Base-by-base conservation (phyloP, 2,113 vertebrate genomes). In the Cyanoliseus patagonus region DNA sequence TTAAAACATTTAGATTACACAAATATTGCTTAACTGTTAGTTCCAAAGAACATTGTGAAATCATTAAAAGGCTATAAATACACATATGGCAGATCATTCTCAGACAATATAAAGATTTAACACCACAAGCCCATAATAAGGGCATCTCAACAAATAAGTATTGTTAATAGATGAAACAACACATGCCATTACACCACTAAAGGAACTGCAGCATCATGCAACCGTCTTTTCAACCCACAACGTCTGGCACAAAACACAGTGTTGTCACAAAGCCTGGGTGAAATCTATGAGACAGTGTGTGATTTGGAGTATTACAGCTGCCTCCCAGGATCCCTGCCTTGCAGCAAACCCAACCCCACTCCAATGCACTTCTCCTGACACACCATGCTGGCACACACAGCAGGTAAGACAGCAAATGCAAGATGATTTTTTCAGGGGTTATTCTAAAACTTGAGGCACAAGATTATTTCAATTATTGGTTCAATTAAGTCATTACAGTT, bases 401-500 rank as follows among this genome's bases (percentile, higher is more conserved):
- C 84, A 95, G 89, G 87, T 83, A 59, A 87, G 35, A 76, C 6
- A 12, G n/a, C 47, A 94, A 92, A 83, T 12, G 57, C 42, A 85
- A 41, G n/a, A 33, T 66, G n/a, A 15, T 76, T 80, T 91, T 94
- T 95, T 61, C 77, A 85, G 22, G 20, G 15, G 57, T 91, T 95
- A 91, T 90, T 89, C 81, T 92, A 94, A 95, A 95, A 96, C 44
- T 89, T 72, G 66, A 91, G 84, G 89, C 96, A 95, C 52, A 79
- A 87, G 57, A 94, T 85, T 92, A 91, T 89, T 94, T 90, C 69
- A 95, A 96, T 94, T 94, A 95, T 83, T 90, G 57, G 39, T 74
- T 87, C 93, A 94, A 96, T 97, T 97, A 95, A 96, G 81, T 87
- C 53, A 96, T 97, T 96, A 95, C 39, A 91, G 77, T 41, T 96